These are phyloP conservation scores for Beris chalybata DNA, from an alignment of 2,888 invertebrate species.

Conservation along the genomic window DNA sequence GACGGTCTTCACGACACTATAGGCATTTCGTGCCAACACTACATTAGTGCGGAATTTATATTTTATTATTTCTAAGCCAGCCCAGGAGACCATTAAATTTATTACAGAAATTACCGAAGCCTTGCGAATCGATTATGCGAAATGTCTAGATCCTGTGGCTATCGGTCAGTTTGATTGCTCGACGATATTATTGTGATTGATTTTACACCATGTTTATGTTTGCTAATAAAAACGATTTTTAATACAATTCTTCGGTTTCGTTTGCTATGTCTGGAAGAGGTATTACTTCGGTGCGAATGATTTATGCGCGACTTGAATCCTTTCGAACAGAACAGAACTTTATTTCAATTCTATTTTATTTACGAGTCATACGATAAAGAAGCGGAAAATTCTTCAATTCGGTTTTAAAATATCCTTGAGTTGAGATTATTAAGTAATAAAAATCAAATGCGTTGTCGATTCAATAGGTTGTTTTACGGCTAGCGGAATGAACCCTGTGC, in stretches of 20 bases:
- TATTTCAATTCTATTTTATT: constrained; percentile 25
- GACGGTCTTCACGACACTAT: neutral
- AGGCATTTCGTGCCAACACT: constrained; percentile 21
- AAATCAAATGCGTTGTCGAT: no score
- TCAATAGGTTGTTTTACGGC: no score
- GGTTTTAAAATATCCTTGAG: no score
- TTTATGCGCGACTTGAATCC: constrained; percentile 12
- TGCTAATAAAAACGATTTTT: constrained; percentile 6
- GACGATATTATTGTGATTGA: constrained; percentile 30
- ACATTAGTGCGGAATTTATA: constrained; percentile 16
- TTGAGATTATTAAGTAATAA: no score
- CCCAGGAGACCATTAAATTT: constrained; percentile 30
- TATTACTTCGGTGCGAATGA: neutral
- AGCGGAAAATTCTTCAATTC: no score
- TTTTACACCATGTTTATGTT: constrained; percentile 26
- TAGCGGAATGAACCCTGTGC: no score
- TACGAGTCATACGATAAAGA: no score
- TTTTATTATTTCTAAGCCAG: neutral
- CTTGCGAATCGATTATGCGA: constrained; percentile 27
- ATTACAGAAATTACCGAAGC: constrained; percentile 16
- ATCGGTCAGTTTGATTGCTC: constrained; percentile 31
- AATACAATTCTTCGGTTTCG: constrained; percentile 6
- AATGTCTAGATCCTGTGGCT: constrained; percentile 31
- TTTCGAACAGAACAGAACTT: constrained; percentile 12
- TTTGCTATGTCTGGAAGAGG: neutral